Percentiles rank a stretch among this genome's conserved stretches.
These are phyloP conservation scores for Dascyllus trimaculatus DNA, from an alignment of 2,113 vertebrate genomes.

Conservation along the genomic window DNA sequence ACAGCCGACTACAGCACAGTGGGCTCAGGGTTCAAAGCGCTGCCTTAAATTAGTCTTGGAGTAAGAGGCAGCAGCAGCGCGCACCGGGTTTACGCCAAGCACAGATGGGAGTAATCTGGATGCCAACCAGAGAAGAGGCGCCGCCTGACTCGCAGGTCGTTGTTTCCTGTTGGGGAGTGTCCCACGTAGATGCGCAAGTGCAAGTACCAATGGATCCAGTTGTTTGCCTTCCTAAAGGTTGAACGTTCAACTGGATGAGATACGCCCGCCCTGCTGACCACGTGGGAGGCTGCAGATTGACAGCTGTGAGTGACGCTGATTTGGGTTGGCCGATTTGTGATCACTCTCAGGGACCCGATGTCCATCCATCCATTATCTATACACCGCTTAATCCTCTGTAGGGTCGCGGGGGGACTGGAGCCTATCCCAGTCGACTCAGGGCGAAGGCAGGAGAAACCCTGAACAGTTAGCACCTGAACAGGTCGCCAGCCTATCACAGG, in stretches of 20 bases:
- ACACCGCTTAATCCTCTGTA: too few relatives aligned
- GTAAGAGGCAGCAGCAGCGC: slow-evolving; percentile 39
- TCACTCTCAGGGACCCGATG: too few relatives aligned
- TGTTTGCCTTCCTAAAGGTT: slow-evolving; percentile 70
- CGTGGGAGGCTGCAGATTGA: slow-evolving; percentile 76
- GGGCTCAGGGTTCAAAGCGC: slow-evolving; percentile 30
- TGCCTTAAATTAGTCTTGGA: slow-evolving; percentile 53
- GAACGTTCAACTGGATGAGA: slow-evolving; percentile 45
- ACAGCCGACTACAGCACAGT: background rate
- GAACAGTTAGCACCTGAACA: too few relatives aligned
- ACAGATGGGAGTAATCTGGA: slow-evolving; percentile 56
- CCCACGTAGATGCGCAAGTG: slow-evolving; percentile 35
- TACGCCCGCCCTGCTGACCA: slow-evolving; percentile 81
- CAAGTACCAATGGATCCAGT: slow-evolving; percentile 44
- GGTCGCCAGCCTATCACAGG: too few relatives aligned
- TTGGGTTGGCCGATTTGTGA: too few relatives aligned
- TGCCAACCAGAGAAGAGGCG: slow-evolving; percentile 42
- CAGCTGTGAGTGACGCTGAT: slow-evolving; percentile 38
- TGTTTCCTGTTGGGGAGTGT: slow-evolving; percentile 47
- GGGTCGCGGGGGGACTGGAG: too few relatives aligned
- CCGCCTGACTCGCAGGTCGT: slow-evolving; percentile 37
- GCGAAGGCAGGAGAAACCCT: too few relatives aligned
- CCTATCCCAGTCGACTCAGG: too few relatives aligned
- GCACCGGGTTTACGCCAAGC: slow-evolving; percentile 38
- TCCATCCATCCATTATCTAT: too few relatives aligned